Percentiles rank a stretch among this genome's conserved stretches.
These are phyloP conservation scores for Bruchidius siliquastri DNA, from an alignment of 2,888 invertebrate genomes.

Conservation along the genomic window DNA sequence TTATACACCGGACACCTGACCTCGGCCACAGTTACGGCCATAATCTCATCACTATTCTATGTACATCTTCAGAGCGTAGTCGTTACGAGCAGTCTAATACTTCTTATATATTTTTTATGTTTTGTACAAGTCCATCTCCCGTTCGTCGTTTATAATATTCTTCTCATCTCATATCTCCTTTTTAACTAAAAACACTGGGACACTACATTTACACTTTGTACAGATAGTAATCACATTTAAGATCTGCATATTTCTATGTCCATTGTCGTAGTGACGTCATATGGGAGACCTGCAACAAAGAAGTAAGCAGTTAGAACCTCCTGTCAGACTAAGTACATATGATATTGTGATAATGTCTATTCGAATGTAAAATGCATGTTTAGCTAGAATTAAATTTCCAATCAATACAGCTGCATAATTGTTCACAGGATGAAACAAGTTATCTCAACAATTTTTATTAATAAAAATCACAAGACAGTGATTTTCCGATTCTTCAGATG, in stretches of 20 bases:
- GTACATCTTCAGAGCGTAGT: conserved; percentile 34
- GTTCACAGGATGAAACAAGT: too few relatives aligned
- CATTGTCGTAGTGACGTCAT: conserved; percentile 47
- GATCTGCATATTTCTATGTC: conserved; percentile 50
- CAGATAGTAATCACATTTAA: conserved; percentile 61
- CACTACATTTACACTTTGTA: conserved; percentile 57
- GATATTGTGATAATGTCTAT: too few relatives aligned
- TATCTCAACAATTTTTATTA: too few relatives aligned
- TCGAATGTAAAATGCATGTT: too few relatives aligned
- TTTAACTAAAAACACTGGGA: conserved; percentile 47
- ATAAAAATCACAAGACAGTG: too few relatives aligned
- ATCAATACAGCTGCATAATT: too few relatives aligned
- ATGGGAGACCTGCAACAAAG: conserved; percentile 42
- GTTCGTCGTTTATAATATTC: conserved; percentile 20
- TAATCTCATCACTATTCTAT: conserved; percentile 37
- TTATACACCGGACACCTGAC: neutral
- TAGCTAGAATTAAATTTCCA: too few relatives aligned
- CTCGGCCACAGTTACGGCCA: neutral
- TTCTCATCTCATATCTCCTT: neutral
- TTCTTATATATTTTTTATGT: conserved; percentile 8
- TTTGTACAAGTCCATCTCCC: conserved; percentile 47
- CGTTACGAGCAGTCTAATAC: conserved; percentile 44
- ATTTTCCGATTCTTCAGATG: too few relatives aligned
- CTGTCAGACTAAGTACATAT: neutral
- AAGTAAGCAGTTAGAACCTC: neutral